Evolutionary conservation across 2,113 vertebrate genomes (phyloP).

Genomic region (Caranx ignobilis): DNA sequence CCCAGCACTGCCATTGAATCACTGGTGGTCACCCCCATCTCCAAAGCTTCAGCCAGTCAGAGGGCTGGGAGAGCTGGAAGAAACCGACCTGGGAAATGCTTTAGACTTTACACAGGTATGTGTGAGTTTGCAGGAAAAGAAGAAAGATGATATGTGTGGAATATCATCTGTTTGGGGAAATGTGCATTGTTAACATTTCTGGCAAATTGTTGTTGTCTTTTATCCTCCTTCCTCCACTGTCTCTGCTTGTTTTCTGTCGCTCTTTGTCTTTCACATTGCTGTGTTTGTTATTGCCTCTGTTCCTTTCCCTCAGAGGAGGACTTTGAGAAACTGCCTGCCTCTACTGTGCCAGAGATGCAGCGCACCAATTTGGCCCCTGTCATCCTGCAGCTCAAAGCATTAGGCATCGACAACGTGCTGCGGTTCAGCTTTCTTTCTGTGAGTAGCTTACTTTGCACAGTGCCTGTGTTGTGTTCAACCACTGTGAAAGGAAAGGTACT

Average conservation of each 20-base stretch:
- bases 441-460: conserved; percentile 72
- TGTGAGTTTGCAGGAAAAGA: neutral
- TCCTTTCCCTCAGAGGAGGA: conserved; percentile 91
- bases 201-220: neutral
- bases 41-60: conserved; percentile 96
- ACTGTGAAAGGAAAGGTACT: conserved; percentile 51
- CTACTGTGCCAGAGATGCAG: conserved; percentile 97
- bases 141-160: neutral
- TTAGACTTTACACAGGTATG: conserved; percentile 94
- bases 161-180: neutral
- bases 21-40: conserved; percentile 94
- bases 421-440: conserved; percentile 98
- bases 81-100: conserved; percentile 94
- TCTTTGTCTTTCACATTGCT: neutral
- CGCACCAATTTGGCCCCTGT: conserved; percentile 96
- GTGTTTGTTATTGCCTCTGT: conserved; percentile 20
- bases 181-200: conserved; percentile 1
- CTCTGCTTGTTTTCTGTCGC: neutral
- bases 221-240: neutral
- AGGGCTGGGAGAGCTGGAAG: conserved; percentile 93
- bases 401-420: conserved; percentile 98
- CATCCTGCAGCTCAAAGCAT: conserved; percentile 97
- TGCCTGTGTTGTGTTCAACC: conserved; percentile 29
- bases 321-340: conserved; percentile 92
- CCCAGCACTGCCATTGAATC: conserved; percentile 94